Percentiles rank a stretch among this genome's conserved stretches.
These are phyloP conservation scores for Phyto melanocephala DNA, from an alignment of 2,888 invertebrate genomes.

Conservation along the genomic window DNA sequence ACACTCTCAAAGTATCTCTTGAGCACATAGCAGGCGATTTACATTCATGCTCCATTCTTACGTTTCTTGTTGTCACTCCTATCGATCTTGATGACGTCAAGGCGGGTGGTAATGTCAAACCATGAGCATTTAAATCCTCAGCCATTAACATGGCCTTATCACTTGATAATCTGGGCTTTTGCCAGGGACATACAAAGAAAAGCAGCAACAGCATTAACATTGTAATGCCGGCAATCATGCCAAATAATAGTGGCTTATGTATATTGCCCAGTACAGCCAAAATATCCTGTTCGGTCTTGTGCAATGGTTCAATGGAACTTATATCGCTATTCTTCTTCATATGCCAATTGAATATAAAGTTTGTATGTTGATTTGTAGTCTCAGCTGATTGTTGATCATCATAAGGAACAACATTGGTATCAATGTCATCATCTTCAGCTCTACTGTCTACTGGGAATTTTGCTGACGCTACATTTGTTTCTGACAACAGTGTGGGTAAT, in stretches of 20 bases:
- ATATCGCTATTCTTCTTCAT: constrained; percentile 67
- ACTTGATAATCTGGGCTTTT: constrained; percentile 66
- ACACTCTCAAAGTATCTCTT: constrained; percentile 69
- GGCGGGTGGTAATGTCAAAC: constrained; percentile 67
- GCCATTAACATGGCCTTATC: constrained; percentile 72
- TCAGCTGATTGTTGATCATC: constrained; percentile 67
- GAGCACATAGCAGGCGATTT: constrained; percentile 69
- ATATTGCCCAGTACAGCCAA: constrained; percentile 69
- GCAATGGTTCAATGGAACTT: constrained; percentile 69
- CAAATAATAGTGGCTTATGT: constrained; percentile 71
- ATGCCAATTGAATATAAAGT: constrained; percentile 70
- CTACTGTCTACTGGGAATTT: constrained; percentile 32
- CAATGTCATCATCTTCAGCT: constrained; percentile 38
- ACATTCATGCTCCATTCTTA: constrained; percentile 62
- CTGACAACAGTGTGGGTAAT: neutral
- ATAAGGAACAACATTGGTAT: constrained; percentile 60
- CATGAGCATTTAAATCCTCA: constrained; percentile 68
- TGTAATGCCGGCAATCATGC: constrained; percentile 69
- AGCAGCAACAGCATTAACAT: constrained; percentile 68
- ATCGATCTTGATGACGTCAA: constrained; percentile 49
- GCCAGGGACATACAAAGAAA: constrained; percentile 68
- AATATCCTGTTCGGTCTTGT: constrained; percentile 69
- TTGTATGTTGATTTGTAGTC: constrained; percentile 67
- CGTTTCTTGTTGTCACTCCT: constrained; percentile 54
- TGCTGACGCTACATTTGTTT: neutral